phyloP scores from a whole-genome alignment of 2,113 vertebrate species.

The Chaetodon trifascialis region DNA sequence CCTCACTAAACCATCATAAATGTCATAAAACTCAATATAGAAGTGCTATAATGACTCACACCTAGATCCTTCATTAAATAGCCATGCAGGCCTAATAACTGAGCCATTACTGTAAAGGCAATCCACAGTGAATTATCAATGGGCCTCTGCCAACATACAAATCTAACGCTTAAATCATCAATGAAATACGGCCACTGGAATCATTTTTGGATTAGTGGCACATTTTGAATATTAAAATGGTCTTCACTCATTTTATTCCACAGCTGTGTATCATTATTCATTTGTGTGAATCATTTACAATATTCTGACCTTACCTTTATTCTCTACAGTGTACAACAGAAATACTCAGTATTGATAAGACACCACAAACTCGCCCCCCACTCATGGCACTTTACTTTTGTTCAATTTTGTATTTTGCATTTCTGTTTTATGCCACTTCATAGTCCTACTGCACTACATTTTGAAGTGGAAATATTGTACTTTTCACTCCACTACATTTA shows the following conservation, averaged over 20 bases:
- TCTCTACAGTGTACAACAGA: background rate
- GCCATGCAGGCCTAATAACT: slow-evolving; percentile 55
- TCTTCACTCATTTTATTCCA: slow-evolving; percentile 3
- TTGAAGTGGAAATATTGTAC: background rate
- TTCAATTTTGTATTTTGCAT: background rate
- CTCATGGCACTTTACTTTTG: too few relatives aligned
- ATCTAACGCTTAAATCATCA: slow-evolving; percentile 36
- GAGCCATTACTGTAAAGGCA: slow-evolving; percentile 52
- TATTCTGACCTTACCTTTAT: background rate
- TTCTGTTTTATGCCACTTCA: background rate
- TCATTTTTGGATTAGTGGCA: slow-evolving; percentile 1
- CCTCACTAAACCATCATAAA: slow-evolving; percentile 54
- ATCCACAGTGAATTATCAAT: slow-evolving; percentile 40
- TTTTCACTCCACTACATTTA: background rate
- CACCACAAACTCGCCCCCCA: background rate
- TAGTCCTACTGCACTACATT: background rate
- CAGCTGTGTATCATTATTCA: background rate
- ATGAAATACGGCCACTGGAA: slow-evolving; percentile 1
- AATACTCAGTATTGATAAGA: background rate
- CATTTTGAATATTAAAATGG: background rate
- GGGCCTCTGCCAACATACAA: slow-evolving; percentile 50
- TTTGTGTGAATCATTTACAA: background rate
- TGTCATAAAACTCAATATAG: slow-evolving; percentile 62
- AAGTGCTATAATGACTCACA: slow-evolving; percentile 64
- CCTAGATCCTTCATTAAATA: slow-evolving; percentile 61